Evolutionary conservation across 2,797 vertebrate genomes (phyloP).

Genomic region (Pantherophis alleghaniensis): DNA sequence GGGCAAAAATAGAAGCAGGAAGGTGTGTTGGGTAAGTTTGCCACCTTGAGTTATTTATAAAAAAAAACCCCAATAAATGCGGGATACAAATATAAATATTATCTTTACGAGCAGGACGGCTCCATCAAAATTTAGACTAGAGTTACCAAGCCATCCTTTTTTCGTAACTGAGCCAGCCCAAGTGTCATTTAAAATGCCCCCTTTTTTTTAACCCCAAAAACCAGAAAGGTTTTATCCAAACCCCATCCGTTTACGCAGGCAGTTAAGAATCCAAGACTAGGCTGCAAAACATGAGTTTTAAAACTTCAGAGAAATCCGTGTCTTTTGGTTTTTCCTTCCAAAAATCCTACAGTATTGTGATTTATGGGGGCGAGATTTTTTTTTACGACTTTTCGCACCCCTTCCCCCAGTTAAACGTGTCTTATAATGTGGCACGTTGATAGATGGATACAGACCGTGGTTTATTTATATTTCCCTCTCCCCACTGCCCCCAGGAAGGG

Average conservation of each 20-base stretch:
- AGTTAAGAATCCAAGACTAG: slow-evolving; percentile 15
- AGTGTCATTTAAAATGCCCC: not conserved
- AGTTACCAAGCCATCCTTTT: not conserved
- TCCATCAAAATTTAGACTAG: not conserved
- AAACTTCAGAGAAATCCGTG: not conserved
- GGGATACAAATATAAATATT: not conserved
- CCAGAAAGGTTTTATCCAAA: not conserved
- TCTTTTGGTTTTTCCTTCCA: too few relatives aligned
- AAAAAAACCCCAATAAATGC: too few relatives aligned
- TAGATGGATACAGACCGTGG: not conserved
- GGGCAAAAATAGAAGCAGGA: too few relatives aligned
- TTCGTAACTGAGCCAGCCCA: not conserved
- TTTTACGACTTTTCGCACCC: too few relatives aligned
- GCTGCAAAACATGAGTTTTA: not conserved
- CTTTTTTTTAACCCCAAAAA: too few relatives aligned
- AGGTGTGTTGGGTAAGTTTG: too few relatives aligned
- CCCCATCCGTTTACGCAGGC: slow-evolving; percentile 27
- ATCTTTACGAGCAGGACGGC: not conserved
- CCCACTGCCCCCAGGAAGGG: not conserved
- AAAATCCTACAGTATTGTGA: not conserved
- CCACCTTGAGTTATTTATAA: too few relatives aligned
- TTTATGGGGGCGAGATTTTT: not conserved
- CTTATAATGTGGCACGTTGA: not conserved
- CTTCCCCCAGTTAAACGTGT: not conserved
- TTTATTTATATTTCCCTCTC: not conserved